Evolutionary conservation across 2,113 vertebrate genomes (phyloP).

Genomic region (Ranitomeya variabilis): DNA sequence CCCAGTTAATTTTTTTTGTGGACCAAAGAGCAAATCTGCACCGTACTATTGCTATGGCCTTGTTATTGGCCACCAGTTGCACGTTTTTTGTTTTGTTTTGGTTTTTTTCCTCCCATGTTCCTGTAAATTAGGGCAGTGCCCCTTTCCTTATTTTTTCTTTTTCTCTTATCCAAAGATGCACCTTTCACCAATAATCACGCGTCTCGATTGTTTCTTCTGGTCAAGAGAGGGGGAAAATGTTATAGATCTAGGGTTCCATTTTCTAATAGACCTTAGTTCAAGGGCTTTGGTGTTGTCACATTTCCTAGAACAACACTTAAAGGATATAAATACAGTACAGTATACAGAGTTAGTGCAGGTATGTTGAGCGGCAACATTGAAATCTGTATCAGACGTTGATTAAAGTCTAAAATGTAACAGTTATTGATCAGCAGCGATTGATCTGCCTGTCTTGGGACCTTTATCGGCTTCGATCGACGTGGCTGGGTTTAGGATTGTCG

Average conservation of each 20-base stretch:
- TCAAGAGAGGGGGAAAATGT: background rate
- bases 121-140: constrained; percentile 34
- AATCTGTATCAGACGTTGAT: constrained; percentile 20
- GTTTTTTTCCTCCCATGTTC: background rate
- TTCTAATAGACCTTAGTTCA: background rate
- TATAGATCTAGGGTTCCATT: background rate
- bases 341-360: constrained; percentile 3
- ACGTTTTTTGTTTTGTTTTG: background rate
- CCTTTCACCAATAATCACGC: constrained; percentile 42
- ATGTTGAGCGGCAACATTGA: background rate
- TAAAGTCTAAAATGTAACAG: background rate
- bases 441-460: background rate
- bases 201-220: constrained; percentile 33
- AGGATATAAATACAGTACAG: constrained; percentile 8
- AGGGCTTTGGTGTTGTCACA: constrained; percentile 51
- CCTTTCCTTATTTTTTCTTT: constrained; percentile 18
- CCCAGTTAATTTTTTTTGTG: background rate
- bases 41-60: background rate
- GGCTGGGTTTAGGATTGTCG: background rate
- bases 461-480: background rate
- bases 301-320: constrained; percentile 22
- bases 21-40: constrained; percentile 48
- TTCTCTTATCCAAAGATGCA: constrained; percentile 57
- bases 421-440: background rate
- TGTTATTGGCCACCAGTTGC: background rate